Conservation (phyloP, 2,888 invertebrate species). For the Stenodera caucasica region DNA sequence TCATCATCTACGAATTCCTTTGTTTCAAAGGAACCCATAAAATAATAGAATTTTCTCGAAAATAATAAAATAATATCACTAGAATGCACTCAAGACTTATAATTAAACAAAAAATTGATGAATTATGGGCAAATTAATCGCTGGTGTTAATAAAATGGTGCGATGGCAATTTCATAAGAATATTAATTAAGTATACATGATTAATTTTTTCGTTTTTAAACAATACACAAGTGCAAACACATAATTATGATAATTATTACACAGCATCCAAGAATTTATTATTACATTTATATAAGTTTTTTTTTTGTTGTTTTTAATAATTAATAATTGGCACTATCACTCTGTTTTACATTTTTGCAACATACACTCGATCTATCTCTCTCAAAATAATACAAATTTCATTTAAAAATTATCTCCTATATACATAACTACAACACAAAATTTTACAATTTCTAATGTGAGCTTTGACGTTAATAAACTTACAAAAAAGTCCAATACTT, state of each 20-base stretch:
- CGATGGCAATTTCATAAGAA: conserved; percentile 52
- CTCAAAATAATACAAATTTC: neutral
- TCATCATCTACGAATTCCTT: conserved; percentile 43
- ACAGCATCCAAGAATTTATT: conserved; percentile 54
- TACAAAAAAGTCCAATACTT: conserved; percentile 31
- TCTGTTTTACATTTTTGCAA: conserved; percentile 31
- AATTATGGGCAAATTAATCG: conserved; percentile 46
- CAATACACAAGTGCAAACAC: conserved; percentile 56
- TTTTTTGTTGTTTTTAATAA: conserved; percentile 36
- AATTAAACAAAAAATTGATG: conserved; percentile 39
- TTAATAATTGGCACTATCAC: conserved; percentile 58
- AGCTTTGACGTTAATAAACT: conserved; percentile 35
- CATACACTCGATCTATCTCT: neutral
- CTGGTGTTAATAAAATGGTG: conserved; percentile 43
- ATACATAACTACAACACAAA: conserved; percentile 53
- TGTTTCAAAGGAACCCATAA: conserved; percentile 43
- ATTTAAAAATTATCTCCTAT: conserved; percentile 37
- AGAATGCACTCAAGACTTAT: conserved; percentile 51
- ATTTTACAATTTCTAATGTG: conserved; percentile 34
- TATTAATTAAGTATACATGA: conserved; percentile 46
- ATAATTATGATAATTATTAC: conserved; percentile 59
- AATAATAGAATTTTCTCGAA: conserved; percentile 25
- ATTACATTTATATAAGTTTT: conserved; percentile 51
- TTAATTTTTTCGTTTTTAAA: conserved; percentile 36
- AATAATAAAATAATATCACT: conserved; percentile 39